Evolutionary conservation across 2,797 vertebrate species (phyloP).

Genomic region (Liasis olivaceus): DNA sequence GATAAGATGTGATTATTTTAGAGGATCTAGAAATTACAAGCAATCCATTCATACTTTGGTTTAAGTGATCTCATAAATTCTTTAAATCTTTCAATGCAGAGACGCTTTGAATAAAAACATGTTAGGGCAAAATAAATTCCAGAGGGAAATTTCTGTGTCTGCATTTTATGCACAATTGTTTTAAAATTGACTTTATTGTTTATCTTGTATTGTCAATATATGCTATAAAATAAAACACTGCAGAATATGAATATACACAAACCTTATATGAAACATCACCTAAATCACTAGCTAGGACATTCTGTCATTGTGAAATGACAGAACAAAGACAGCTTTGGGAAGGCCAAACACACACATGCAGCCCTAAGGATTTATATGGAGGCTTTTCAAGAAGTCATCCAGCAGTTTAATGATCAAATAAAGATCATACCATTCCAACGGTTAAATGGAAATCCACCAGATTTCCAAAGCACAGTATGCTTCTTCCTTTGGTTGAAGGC

Average conservation of each 20-base stretch:
- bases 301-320: not conserved
- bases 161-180: not conserved
- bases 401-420: not conserved
- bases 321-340: not conserved
- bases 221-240: constrained; percentile 12
- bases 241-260: not conserved
- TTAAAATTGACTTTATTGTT: constrained; percentile 7
- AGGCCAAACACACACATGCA: not conserved
- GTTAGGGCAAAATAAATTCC: not conserved
- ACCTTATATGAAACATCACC: not conserved
- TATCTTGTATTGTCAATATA: not conserved
- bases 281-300: not conserved
- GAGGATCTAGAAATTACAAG: constrained; percentile 6
- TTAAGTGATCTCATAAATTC: constrained; percentile 20
- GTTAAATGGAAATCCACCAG: not conserved
- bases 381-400: not conserved
- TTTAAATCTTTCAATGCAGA: not conserved
- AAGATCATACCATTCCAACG: not conserved
- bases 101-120: not conserved
- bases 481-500: not conserved
- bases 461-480: not conserved
- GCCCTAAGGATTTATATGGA: not conserved
- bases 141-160: not conserved
- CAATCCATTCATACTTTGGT: not conserved
- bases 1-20: constrained; percentile 5